These are phyloP conservation scores for Epizoanthus scotinus DNA, from an alignment of 92 coral and sea anemone species.

Conservation along the genomic window DNA sequence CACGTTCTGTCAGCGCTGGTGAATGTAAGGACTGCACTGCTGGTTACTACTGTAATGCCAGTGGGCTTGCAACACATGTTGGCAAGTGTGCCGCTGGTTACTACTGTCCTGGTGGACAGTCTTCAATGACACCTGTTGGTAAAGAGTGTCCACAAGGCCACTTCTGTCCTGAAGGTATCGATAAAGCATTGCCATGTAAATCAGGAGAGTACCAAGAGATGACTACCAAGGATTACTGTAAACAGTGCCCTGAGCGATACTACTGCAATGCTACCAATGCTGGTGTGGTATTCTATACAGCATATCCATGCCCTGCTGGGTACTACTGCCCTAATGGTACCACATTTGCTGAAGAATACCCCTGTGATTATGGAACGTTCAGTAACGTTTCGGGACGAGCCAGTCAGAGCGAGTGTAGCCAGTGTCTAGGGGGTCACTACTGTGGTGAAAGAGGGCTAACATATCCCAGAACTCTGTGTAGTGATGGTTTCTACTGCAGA, in stretches of 20 bases:
- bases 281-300: constrained; percentile 75
- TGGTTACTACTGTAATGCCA: constrained; percentile 87
- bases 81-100: constrained; percentile 90
- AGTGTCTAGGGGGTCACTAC: constrained; percentile 81
- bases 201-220: constrained; percentile 88
- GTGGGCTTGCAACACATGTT: constrained; percentile 76
- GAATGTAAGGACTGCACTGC: constrained; percentile 80
- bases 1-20: constrained; percentile 66
- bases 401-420: constrained; percentile 78
- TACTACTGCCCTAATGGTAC: constrained; percentile 89
- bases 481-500: constrained; percentile 86
- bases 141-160: constrained; percentile 81
- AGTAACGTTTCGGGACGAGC: constrained; percentile 86
- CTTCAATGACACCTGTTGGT: constrained; percentile 69
- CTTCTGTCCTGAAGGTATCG: constrained; percentile 73
- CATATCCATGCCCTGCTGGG: constrained; percentile 79
- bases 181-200: constrained; percentile 74
- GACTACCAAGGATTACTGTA: constrained; percentile 68
- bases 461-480: constrained; percentile 76
- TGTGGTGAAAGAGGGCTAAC: constrained; percentile 92
- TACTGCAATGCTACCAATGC: constrained; percentile 91
- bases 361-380: constrained; percentile 91
- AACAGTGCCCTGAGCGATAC: constrained; percentile 76
- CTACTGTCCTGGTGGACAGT: constrained; percentile 93
- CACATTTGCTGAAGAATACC: constrained; percentile 78